Conservation (phyloP, 2,113 vertebrate species). For the Falco punctatus region DNA sequence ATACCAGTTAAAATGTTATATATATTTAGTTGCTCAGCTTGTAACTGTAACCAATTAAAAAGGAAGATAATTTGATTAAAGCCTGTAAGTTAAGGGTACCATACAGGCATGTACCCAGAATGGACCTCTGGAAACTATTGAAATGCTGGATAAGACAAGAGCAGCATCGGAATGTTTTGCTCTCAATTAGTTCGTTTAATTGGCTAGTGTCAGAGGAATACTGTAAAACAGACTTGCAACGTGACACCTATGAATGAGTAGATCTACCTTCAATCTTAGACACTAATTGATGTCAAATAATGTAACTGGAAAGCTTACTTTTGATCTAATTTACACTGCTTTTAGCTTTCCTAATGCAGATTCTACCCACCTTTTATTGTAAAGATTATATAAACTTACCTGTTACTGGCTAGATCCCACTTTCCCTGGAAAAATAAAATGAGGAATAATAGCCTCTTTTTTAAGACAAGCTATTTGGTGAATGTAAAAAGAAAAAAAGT, state of each 20-base stretch:
- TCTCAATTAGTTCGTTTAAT: background rate
- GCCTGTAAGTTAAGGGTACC: background rate
- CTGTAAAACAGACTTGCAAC: background rate
- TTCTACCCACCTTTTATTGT: background rate
- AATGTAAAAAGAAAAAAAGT: background rate
- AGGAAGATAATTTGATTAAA: background rate
- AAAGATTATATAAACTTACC: background rate
- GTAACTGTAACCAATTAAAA: background rate
- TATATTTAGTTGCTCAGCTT: background rate
- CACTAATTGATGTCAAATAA: background rate
- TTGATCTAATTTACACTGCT: no score
- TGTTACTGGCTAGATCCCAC: background rate
- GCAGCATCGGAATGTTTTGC: background rate
- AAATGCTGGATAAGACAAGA: background rate
- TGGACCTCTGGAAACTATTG: background rate
- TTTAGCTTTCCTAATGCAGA: background rate
- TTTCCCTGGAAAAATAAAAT: background rate
- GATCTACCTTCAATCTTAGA: background rate
- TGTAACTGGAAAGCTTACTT: background rate
- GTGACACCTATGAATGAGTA: background rate
- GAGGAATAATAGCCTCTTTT: background rate
- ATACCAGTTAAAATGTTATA: background rate
- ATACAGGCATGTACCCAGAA: background rate
- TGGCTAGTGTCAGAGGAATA: slow-evolving; percentile 1
- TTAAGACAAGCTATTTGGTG: background rate